A percentile compares a stretch with the other conserved stretches of the same genome.
phyloP scores from a whole-genome alignment of 2,113 vertebrate genomes.

The Numida meleagris region DNA sequence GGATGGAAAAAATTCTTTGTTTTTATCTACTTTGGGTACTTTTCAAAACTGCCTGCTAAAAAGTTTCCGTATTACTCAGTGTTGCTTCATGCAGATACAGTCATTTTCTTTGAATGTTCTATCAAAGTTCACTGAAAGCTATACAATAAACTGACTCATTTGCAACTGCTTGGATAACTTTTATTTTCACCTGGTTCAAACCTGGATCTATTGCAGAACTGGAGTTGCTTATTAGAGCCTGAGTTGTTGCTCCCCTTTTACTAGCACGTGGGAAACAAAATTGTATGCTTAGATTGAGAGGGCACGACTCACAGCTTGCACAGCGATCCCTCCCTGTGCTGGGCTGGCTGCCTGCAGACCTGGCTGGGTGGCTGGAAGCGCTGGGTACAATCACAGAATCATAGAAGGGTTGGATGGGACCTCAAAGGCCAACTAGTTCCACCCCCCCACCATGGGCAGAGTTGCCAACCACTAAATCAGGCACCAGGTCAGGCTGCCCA shows the following conservation, averaged over 20 bases:
- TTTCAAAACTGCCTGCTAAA: conserved; percentile 23
- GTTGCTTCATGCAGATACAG: conserved; percentile 44
- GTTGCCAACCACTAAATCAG: too few species aligned
- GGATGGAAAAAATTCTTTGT: neutral
- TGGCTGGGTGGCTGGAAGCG: neutral
- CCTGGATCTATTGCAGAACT: conserved; percentile 51
- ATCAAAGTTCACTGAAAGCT: conserved; percentile 58
- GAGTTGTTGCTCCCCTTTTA: neutral
- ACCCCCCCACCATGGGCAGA: too few species aligned
- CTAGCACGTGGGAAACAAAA: conserved; percentile 62
- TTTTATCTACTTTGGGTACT: conserved; percentile 20
- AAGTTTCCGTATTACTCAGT: conserved; percentile 42
- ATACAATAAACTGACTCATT: conserved; percentile 57
- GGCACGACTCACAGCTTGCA: neutral
- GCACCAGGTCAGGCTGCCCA: too few species aligned
- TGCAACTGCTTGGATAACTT: neutral
- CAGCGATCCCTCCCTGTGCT: neutral
- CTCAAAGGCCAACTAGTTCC: too few species aligned
- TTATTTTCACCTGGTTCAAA: conserved; percentile 40
- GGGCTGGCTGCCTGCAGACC: neutral
- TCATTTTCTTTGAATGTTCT: conserved; percentile 55
- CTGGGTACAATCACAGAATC: neutral
- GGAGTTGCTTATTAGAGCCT: conserved; percentile 49
- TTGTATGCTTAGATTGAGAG: conserved; percentile 36
- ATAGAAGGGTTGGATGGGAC: too few species aligned